Conservation (phyloP, 1,140 invertebrate species). For the Hyposmocoma kahamanoa region DNA sequence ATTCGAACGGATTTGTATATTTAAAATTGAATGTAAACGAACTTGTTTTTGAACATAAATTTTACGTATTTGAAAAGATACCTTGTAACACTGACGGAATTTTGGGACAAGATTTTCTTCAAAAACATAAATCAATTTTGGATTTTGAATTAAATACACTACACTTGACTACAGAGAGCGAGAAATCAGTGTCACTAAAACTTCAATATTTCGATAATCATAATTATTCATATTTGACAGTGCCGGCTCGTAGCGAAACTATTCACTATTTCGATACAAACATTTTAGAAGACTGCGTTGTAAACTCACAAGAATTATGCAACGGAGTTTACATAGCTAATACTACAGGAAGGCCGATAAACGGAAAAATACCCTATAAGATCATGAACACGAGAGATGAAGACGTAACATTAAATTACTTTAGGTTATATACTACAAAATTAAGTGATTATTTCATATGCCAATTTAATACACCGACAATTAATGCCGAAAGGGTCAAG, state of each 20-base stretch:
- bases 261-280: not conserved
- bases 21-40: not conserved
- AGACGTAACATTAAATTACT: not conserved
- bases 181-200: not conserved
- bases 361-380: not conserved
- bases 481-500: not conserved
- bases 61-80: not conserved
- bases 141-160: not conserved
- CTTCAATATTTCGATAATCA: not conserved
- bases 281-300: not conserved
- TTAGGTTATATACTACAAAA: not conserved
- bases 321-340: not conserved
- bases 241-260: not conserved
- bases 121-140: not conserved
- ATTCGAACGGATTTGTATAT: not conserved
- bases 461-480: not conserved
- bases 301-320: not conserved
- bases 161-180: not conserved
- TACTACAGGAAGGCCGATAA: not conserved
- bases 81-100: constrained; percentile 2
- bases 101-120: not conserved
- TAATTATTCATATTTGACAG: not conserved
- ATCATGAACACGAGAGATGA: not conserved
- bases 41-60: not conserved
- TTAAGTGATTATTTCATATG: not conserved